Base-by-base conservation (phyloP, 2,113 vertebrate species). In the Helogale parvula region DNA sequence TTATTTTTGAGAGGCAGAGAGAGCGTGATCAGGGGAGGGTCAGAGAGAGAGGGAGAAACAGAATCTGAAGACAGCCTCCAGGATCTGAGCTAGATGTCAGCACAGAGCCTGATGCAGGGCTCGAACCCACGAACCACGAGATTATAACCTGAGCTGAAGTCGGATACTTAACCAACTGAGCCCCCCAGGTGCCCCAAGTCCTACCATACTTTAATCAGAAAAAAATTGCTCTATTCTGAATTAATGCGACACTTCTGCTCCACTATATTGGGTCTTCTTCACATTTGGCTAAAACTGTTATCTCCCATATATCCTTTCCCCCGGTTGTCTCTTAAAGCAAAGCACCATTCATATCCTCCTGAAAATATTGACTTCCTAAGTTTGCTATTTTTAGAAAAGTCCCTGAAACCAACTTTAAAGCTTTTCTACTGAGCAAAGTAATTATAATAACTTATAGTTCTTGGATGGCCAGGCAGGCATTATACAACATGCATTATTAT, bases 341-440 rank as follows among this genome's bases (percentile, higher is more conserved):
- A 81, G 16, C 35, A 96, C 33, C 52, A 13, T 94, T 83, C 29
- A 16, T 50, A 81, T 88, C 50, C 79, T 92, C 45, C 92, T 69
- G 74, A 92, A 97, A 93, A 96, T 81, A 85, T 0, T 71, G 21
- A 66, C 81, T 85, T 96, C 41, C 57, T 92, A 50, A 80, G 29
- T 87, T n/a, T 96, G 86, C 47, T 92, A 33, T 83, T 95, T 94
- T 96, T 96, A 63, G 66, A 92, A 94, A 94, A 96, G 11, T 47
- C 23, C 54, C 79, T 50, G 27, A 96, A 87, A 82, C 50, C 63
- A 77, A 47, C 35, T 38, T 89, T 79, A 54, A 21, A 86, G 86
- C 87, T 83, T 94, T 92, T 94, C 72, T 92, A 11, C 41, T 41
- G 23, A 74, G 52, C 45, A 79, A 82, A 86, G 50, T 88, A 86